Evolutionary conservation across 2,888 invertebrate genomes (phyloP).

Genomic region (Eremobia ochroleuca): DNA sequence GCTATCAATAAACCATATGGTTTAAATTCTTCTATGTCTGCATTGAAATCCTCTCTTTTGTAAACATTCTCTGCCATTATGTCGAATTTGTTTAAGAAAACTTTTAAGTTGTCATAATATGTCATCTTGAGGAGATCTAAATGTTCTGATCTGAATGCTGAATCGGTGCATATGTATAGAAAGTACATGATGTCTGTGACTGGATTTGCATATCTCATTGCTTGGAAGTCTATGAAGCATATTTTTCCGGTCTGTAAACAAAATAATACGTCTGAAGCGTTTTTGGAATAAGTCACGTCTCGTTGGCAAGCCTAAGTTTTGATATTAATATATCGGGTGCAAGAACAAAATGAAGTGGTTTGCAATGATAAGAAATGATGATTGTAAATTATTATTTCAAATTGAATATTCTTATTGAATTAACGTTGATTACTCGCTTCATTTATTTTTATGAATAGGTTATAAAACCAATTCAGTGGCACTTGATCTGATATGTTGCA

Average conservation of each 20-base stretch:
- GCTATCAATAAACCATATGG: slow-evolving; percentile 82
- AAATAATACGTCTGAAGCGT: background rate
- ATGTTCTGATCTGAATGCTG: slow-evolving; percentile 79
- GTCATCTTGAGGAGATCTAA: slow-evolving; percentile 73
- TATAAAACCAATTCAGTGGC: no score
- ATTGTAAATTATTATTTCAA: background rate
- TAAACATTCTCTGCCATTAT: slow-evolving; percentile 77
- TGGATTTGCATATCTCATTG: slow-evolving; percentile 83
- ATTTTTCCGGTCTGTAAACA: slow-evolving; percentile 78
- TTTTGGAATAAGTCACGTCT: background rate
- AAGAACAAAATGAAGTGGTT: slow-evolving; percentile 7
- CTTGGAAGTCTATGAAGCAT: slow-evolving; percentile 86
- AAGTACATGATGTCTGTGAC: slow-evolving; percentile 83
- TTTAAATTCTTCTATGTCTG: slow-evolving; percentile 76
- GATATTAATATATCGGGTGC: background rate
- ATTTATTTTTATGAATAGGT: background rate
- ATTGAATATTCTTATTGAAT: slow-evolving; percentile 14
- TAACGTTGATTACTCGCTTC: background rate
- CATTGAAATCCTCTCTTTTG: slow-evolving; percentile 74
- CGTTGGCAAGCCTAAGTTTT: background rate
- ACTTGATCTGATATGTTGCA: no score
- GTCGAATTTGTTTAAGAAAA: slow-evolving; percentile 74
- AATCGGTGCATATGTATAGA: slow-evolving; percentile 81
- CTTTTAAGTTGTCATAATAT: slow-evolving; percentile 79
- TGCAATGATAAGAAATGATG: background rate